Evolutionary conservation across 2,113 vertebrate genomes (phyloP), one percentile per base, ranked within the genome.

Genomic region (Crotalus viridis): DNA sequence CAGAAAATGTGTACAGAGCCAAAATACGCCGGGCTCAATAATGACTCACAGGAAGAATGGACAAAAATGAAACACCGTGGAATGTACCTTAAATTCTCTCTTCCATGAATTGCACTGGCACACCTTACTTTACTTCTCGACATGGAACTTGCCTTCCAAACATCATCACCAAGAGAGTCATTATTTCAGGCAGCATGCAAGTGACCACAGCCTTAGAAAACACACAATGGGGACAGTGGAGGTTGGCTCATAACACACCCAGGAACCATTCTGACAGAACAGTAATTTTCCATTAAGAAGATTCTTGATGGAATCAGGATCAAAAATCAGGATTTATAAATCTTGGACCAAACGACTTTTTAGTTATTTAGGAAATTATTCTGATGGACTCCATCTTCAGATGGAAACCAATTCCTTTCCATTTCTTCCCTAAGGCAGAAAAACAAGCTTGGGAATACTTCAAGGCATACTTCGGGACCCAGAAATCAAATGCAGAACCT

Each of bases 51-150:
- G 81, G 87, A 89, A 89, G 21, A 39, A 21, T 4, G 28, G 28
- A 26, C 13, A 54, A 56, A 8, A 28, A 22, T 3, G 10, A 59
- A 91, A 57, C 21, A 57, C 33, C 24, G 2, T 28, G 69, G 54
- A 96, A 94, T 97, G 95, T 87, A 94, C 96, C 94, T 95, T 89
- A 92, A 95, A 91, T 89, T 94, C 96, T 94, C 96, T 95, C 95
- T 94, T 96, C 90, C 6, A 6, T 91, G 89, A 90, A 89, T 33
- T 13, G 0, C 26, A 88, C 93, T n/a, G 48, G 51, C 57, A 86
- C 91, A 85, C 69, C 87, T 91, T 93, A 64, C 28, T 24, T 89
- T 69, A 74, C 24, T 24, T n/a, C 28, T 22, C 89, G 92, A 51
- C 85, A 22, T 0, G 28, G 93, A 48, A 81, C 69, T 90, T 0